Base-by-base conservation (phyloP, 2,797 vertebrate species). In the Sebastes kiyomatsui region DNA sequence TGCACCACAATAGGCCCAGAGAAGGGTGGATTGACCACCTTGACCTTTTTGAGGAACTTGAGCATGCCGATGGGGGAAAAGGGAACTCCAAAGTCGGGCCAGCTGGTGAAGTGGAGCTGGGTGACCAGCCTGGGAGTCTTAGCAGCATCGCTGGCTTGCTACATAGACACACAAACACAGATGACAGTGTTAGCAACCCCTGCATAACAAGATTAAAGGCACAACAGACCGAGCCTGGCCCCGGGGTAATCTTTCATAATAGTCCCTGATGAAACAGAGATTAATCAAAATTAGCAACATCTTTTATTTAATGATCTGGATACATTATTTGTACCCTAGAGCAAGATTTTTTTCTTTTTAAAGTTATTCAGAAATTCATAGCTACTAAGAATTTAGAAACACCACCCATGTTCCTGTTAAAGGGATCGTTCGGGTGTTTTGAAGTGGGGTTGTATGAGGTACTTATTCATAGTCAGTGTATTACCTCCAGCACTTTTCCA, bases 31-130 rank as follows among this genome's bases (percentile, higher is more conserved):
- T 98, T 99, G 81, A 98, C 85, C 0, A 93, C 75, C 90, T 97
- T 98, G 88, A 99, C 98, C 80, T 99, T 99, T 85, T 99, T 99
- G 67, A 99, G 96, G 93, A 99, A 99, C 91, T 99, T 99, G 71
- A 99, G 97, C 98, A 99, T 99, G 72, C 98, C 98, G 1, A 99
- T 99, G 54, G 98, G 98, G 1, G 98, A 99, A 93, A 99, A 99
- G 3, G 98, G 98, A 87, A 99, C 98, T 8, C 98, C 98, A 0
- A 99, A 99, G 89, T 99, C 98, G 0, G 98, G 98, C 98, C 98
- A 99, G 95, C 98, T 99, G 94, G 98, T 99, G 88, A 99, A 99
- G 92, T 99, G 98, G 20, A 99, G 96, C 94, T 99, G 98, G 0
- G 97, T 99, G 42, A 99, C 94, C 0, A 96, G 95, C 46, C 97